phyloP scores from a whole-genome alignment of 2,797 vertebrate species.

The Pipistrellus kuhlii region DNA sequence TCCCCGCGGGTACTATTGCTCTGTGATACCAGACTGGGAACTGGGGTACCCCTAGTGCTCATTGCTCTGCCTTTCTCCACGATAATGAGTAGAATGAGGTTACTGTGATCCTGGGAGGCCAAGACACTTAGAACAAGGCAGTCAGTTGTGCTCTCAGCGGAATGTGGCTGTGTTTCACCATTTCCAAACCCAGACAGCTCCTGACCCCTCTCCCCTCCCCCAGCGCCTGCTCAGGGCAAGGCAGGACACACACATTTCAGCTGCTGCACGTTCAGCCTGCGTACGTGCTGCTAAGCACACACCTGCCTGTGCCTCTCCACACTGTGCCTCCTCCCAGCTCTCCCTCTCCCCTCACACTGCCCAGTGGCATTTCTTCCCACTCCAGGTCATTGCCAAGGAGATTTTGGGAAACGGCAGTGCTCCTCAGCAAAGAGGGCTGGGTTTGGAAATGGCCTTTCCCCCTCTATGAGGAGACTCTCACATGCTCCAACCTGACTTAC shows the following conservation, averaged over 20 bases:
- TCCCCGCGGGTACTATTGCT: background rate
- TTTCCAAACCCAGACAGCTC: background rate
- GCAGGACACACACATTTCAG: background rate
- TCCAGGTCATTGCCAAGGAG: background rate
- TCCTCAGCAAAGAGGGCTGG: background rate
- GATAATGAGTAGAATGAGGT: background rate
- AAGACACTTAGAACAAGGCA: background rate
- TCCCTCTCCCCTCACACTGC: background rate
- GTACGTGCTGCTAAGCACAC: background rate
- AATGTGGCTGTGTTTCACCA: background rate
- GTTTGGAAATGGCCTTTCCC: background rate
- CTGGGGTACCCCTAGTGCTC: background rate
- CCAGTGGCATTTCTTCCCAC: background rate
- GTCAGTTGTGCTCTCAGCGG: background rate
- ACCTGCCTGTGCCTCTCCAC: fast-evolving
- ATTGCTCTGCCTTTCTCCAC: background rate
- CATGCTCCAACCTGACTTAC: background rate
- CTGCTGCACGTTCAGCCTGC: background rate
- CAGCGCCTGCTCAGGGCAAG: background rate
- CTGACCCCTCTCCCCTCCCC: background rate
- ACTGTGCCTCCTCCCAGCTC: background rate
- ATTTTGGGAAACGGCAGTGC: too few relatives aligned
- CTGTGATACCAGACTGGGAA: background rate
- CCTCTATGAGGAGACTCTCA: background rate
- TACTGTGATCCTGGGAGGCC: background rate